Evolutionary conservation across 2,113 vertebrate species (phyloP).

Genomic region (Podarcis raffonei): DNA sequence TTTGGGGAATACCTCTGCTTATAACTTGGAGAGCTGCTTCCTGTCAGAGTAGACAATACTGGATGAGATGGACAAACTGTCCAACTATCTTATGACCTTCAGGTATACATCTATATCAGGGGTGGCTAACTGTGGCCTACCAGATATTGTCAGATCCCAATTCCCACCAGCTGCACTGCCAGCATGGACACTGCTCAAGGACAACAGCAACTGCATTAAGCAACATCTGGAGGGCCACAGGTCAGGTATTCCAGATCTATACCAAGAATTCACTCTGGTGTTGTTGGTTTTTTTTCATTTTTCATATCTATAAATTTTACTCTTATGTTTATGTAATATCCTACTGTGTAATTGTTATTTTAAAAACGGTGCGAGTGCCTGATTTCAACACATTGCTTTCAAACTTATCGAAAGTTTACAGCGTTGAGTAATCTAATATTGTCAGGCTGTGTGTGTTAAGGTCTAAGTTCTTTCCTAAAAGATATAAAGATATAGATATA

Average conservation of each 20-base stretch:
- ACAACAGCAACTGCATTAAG: too few relatives aligned
- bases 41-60: neutral
- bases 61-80: neutral
- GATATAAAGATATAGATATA: constrained; percentile 24
- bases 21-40: neutral
- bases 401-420: constrained; percentile 59
- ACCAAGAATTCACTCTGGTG: neutral
- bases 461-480: constrained; percentile 61
- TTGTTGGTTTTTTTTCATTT: constrained; percentile 19
- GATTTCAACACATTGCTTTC: constrained; percentile 51
- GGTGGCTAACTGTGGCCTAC: neutral
- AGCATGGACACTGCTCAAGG: too few relatives aligned
- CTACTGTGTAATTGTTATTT: constrained; percentile 18
- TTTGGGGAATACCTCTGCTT: too few relatives aligned
- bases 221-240: too few relatives aligned
- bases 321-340: constrained; percentile 56
- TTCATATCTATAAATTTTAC: constrained; percentile 39
- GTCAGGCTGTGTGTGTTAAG: constrained; percentile 52
- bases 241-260: too few relatives aligned
- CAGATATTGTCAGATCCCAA: too few relatives aligned
- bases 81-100: constrained; percentile 29
- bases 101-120: constrained; percentile 42
- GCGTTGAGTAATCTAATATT: constrained; percentile 53
- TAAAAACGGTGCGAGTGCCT: constrained; percentile 44
- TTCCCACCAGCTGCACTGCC: too few relatives aligned